These are phyloP conservation scores for Rotaria macrura DNA, from an alignment of 2,888 invertebrate genomes.

Conservation along the genomic window DNA sequence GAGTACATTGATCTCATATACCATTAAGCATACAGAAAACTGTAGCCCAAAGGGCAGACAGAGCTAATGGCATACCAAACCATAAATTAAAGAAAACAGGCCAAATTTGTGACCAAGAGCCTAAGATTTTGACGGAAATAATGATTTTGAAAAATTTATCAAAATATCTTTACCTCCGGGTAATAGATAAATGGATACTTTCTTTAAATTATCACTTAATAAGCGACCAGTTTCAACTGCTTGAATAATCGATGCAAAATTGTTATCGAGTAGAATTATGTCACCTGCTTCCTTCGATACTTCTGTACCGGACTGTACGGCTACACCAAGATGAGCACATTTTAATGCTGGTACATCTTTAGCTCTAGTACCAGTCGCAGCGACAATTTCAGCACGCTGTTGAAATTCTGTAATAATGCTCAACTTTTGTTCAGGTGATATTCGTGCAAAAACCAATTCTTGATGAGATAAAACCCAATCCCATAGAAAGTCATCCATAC, in stretches of 20 bases:
- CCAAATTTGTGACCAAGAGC: slow-evolving; percentile 14
- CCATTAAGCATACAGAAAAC: slow-evolving; percentile 8
- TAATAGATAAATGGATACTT: slow-evolving; percentile 24
- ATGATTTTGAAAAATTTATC: too few relatives aligned
- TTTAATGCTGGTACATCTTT: slow-evolving; percentile 26
- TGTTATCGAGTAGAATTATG: slow-evolving; percentile 36
- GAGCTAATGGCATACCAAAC: slow-evolving; percentile 25
- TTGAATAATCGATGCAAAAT: slow-evolving; percentile 38
- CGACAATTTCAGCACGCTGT: slow-evolving; percentile 21
- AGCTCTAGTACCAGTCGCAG: slow-evolving; percentile 22
- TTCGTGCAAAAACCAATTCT: slow-evolving; percentile 27
- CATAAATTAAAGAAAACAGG: slow-evolving; percentile 26
- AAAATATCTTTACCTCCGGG: slow-evolving; percentile 23
- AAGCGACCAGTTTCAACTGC: slow-evolving; percentile 26
- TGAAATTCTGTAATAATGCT: slow-evolving; percentile 27
- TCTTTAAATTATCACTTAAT: slow-evolving; percentile 24
- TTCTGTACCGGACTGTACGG: slow-evolving; percentile 58
- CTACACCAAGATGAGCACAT: background rate
- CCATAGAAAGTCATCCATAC: slow-evolving; percentile 20
- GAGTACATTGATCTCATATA: background rate
- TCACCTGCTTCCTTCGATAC: slow-evolving; percentile 61
- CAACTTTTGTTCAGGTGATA: slow-evolving; percentile 29
- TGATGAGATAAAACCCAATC: slow-evolving; percentile 17
- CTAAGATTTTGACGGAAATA: background rate
- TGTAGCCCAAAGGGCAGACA: slow-evolving; percentile 23